phyloP scores from a whole-genome alignment of 2,888 invertebrate genomes.

The Heliconius aoede region DNA sequence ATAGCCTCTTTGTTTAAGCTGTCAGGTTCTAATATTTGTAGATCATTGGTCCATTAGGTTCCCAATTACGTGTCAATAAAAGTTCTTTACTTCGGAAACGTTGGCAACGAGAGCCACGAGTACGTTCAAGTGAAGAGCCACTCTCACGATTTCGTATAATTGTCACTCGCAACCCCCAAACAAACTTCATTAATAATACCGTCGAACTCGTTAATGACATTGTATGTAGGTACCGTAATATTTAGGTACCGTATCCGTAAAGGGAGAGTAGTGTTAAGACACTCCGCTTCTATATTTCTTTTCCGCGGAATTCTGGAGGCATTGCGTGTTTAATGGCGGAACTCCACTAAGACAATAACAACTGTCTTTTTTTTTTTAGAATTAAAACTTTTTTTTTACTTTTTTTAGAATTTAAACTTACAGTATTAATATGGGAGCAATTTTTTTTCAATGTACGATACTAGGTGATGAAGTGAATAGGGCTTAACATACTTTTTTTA shows the following conservation, averaged over 20 bases:
- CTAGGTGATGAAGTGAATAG: slow-evolving; percentile 2
- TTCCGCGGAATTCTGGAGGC: too few relatives aligned
- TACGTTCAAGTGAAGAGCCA: slow-evolving; percentile 38
- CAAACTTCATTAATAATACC: slow-evolving; percentile 40
- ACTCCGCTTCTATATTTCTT: too few relatives aligned
- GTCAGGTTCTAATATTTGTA: slow-evolving; percentile 21
- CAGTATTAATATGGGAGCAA: not conserved
- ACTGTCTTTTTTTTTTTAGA: too few relatives aligned
- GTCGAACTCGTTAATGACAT: slow-evolving; percentile 36
- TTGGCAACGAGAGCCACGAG: slow-evolving; percentile 39
- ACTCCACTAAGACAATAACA: too few relatives aligned
- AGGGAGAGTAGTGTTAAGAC: too few relatives aligned
- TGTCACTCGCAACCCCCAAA: slow-evolving; percentile 45
- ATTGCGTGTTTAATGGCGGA: too few relatives aligned
- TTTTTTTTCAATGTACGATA: not conserved
- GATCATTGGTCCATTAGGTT: slow-evolving; percentile 27
- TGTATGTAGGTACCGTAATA: slow-evolving; percentile 13
- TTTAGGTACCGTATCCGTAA: too few relatives aligned
- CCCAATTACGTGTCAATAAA: slow-evolving; percentile 41
- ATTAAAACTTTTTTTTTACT: too few relatives aligned
- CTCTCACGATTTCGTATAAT: slow-evolving; percentile 42
- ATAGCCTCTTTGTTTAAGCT: slow-evolving; percentile 7
- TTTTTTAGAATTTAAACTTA: not conserved
- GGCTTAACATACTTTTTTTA: not conserved
- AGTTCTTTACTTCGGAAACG: slow-evolving; percentile 43